Conservation (phyloP, 1,140 invertebrate genomes). For the Drosophila persimilis region DNA sequence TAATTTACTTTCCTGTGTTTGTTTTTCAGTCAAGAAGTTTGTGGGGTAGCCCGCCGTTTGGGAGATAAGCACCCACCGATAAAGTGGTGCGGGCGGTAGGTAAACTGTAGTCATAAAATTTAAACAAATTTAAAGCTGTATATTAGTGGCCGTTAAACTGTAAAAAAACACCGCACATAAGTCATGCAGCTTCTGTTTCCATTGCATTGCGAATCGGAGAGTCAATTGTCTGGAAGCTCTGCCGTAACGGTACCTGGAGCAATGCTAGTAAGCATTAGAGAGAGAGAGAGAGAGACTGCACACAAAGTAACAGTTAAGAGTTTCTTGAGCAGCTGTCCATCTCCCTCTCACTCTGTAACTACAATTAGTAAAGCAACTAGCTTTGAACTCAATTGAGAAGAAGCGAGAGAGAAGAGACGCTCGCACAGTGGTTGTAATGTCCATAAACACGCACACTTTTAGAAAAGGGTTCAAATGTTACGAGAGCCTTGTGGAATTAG, state of each 20-base stretch:
- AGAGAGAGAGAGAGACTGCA: conserved; percentile 26
- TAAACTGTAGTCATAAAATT: conserved; percentile 42
- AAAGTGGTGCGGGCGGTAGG: conserved; percentile 5
- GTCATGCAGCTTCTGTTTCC: conserved; percentile 23
- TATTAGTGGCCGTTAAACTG: conserved; percentile 46
- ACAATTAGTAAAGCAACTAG: conserved; percentile 50
- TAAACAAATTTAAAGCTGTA: conserved; percentile 26
- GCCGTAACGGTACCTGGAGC: conserved; percentile 66
- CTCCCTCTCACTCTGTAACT: conserved; percentile 15
- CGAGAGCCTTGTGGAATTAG: not conserved
- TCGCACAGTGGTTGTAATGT: conserved; percentile 30
- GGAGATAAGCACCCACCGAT: not conserved
- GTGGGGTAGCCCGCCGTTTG: no score
- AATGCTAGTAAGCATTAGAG: not conserved
- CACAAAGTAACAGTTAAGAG: conserved; percentile 59
- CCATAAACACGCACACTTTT: not conserved
- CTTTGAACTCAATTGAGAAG: conserved; percentile 54
- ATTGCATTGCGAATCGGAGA: conserved; percentile 60
- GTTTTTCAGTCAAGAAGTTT: no score
- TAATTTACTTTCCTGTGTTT: no score
- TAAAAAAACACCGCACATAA: conserved; percentile 39
- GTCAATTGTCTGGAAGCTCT: conserved; percentile 64
- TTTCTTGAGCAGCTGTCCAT: conserved; percentile 10
- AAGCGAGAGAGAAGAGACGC: conserved; percentile 11
- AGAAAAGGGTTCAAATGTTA: not conserved